Evolutionary conservation across 2,797 vertebrate species (phyloP).

Genomic region (Microctenopoma stevenorrisi): DNA sequence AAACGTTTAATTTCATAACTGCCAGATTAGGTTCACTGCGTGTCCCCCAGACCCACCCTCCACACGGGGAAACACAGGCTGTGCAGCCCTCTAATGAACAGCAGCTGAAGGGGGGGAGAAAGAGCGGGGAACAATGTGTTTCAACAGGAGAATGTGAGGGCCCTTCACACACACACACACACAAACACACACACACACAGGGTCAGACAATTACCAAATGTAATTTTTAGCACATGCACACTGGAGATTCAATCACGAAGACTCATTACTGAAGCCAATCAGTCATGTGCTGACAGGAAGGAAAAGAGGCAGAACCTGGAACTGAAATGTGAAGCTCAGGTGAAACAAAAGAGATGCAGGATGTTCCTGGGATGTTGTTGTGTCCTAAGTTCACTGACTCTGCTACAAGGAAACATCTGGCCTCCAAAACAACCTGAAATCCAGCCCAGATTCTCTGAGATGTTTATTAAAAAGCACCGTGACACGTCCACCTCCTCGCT

Average conservation of each 20-base stretch:
- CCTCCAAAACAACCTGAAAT: neutral
- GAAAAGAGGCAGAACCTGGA: constrained; percentile 19
- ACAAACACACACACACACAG: constrained; percentile 9
- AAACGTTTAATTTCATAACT: constrained; percentile 69
- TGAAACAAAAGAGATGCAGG: constrained; percentile 50
- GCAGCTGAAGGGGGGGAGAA: constrained; percentile 61
- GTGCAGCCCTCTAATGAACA: constrained; percentile 68
- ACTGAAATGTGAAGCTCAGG: constrained; percentile 43
- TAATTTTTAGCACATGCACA: constrained; percentile 68
- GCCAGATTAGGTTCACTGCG: constrained; percentile 65
- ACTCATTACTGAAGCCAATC: constrained; percentile 70
- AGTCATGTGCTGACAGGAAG: constrained; percentile 66
- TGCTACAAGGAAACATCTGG: neutral
- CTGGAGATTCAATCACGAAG: constrained; percentile 65
- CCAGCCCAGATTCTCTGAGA: neutral
- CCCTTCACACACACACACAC: constrained; percentile 6
- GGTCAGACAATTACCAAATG: constrained; percentile 49
- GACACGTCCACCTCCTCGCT: constrained; percentile 18
- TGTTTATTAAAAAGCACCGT: neutral
- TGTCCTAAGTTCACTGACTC: constrained; percentile 27
- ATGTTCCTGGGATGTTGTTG: neutral
- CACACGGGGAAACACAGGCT: constrained; percentile 60
- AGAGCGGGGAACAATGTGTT: constrained; percentile 68
- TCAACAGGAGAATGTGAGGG: constrained; percentile 53
- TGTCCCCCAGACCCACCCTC: constrained; percentile 70